Base-by-base conservation (phyloP, 1,140 invertebrate species). In the Zaprionus ghesquierei region DNA sequence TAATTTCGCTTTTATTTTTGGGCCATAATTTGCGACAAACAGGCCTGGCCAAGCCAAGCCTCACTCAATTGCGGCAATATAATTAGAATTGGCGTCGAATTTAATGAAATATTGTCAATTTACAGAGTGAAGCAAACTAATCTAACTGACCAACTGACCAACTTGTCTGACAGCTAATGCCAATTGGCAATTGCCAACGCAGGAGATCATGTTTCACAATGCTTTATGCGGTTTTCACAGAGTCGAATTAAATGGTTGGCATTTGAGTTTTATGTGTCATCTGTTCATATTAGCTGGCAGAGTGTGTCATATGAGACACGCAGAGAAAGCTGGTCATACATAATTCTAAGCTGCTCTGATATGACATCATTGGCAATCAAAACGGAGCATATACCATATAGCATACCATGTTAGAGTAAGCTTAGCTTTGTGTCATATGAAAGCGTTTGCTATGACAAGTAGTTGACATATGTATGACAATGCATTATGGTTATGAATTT, bases 1-100 rank as follows among this genome's bases (percentile, higher is more conserved):
- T 77, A 77, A 73, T 74, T 77, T 74, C 10, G 59, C 2, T 69
- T 77, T 74, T 77, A 77, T 77, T 77, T 59, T 73, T 27, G 61
- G 68, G 51, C 38, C 68, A 70, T 60, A 50, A 60, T 72, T 72
- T 60, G n/a, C 49, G 5, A 12, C n/a, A 51, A 58, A n/a, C 25
- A 2, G 25, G 5, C 2, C 25, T 5, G 44, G 8, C 33, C 5
- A 6, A 13, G 53, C 54, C 62, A 31, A 50, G 38, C 20, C 35
- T 15, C 25, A 27, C 12, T 35, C 44, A 58, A 56, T 35, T 33
- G 53, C 27, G 29, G 13, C 33, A 54, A 51, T 64, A 64, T 68
- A 60, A 72, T 68, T 71, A 64, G 62, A 59, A 65, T 59, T 71
- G 54, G 10, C 54, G n/a, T 51, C 20, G 46, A 65, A 33, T 53